Conservation (phyloP, 2,797 vertebrate genomes). For the Vespertilio murinus region DNA sequence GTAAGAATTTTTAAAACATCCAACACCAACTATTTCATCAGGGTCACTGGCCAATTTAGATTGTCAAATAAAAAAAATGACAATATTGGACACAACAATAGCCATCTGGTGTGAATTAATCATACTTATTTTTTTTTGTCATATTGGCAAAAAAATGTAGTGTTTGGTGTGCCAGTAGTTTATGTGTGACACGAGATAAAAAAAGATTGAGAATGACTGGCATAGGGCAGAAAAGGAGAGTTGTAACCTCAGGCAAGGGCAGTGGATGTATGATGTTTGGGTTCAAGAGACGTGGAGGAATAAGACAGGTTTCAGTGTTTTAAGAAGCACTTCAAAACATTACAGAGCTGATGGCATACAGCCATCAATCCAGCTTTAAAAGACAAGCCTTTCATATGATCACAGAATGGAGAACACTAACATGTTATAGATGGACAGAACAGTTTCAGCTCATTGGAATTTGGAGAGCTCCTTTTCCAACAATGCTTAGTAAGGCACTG, state of each 20-base stretch:
- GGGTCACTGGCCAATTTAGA: neutral
- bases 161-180: neutral
- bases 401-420: constrained; percentile 14
- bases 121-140: neutral
- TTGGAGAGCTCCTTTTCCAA: constrained; percentile 37
- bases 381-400: neutral
- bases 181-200: neutral
- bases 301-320: neutral
- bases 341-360: neutral
- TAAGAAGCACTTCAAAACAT: neutral
- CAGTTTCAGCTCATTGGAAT: constrained; percentile 50
- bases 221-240: neutral
- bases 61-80: neutral
- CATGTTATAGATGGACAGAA: constrained; percentile 23
- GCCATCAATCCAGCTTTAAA: constrained; percentile 5
- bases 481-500: constrained; percentile 54
- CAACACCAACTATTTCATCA: neutral
- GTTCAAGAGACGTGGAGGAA: neutral
- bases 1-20: neutral
- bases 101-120: neutral
- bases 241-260: neutral
- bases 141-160: neutral
- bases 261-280: neutral
- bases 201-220: neutral
- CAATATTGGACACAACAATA: neutral